Conservation (phyloP, 1,140 invertebrate genomes). For the Micrasema longulum region DNA sequence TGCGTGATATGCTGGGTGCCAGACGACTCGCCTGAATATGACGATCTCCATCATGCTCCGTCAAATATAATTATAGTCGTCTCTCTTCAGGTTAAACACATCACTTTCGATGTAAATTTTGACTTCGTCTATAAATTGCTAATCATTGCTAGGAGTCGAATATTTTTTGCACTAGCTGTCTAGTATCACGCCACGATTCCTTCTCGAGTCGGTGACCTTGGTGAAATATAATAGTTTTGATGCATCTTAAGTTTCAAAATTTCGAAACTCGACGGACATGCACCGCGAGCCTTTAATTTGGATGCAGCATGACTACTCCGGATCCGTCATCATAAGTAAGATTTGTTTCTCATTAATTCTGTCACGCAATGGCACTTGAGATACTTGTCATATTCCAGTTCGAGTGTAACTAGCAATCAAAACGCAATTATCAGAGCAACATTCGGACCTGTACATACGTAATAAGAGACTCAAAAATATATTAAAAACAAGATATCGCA, state of each 20-base stretch:
- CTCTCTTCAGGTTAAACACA: conserved; percentile 5
- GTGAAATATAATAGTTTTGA: conserved; percentile 18
- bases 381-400: conserved; percentile 25
- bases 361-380: conserved; percentile 25
- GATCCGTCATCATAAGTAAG: conserved; percentile 28
- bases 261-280: conserved; percentile 6
- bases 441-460: conserved; percentile 3
- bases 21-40: conserved; percentile 6
- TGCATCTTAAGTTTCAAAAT: conserved; percentile 18
- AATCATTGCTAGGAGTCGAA: conserved; percentile 3
- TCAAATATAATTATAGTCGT: conserved; percentile 35
- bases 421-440: conserved; percentile 29
- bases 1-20: conserved; percentile 29
- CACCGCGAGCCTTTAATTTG: conserved; percentile 25
- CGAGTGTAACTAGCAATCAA: conserved; percentile 30
- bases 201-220: conserved; percentile 7
- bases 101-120: conserved; percentile 36
- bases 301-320: conserved; percentile 20
- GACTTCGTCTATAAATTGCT: conserved; percentile 18
- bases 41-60: conserved; percentile 29
- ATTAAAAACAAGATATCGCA: too few species aligned
- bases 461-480: conserved; percentile 11
- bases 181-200: conserved; percentile 9
- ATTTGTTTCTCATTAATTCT: conserved; percentile 41
- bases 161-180: neutral